Percentiles rank a stretch among this genome's conserved stretches.
Evolutionary conservation across 2,888 invertebrate species (phyloP).

Genomic region (Endomychus coccineus): DNA sequence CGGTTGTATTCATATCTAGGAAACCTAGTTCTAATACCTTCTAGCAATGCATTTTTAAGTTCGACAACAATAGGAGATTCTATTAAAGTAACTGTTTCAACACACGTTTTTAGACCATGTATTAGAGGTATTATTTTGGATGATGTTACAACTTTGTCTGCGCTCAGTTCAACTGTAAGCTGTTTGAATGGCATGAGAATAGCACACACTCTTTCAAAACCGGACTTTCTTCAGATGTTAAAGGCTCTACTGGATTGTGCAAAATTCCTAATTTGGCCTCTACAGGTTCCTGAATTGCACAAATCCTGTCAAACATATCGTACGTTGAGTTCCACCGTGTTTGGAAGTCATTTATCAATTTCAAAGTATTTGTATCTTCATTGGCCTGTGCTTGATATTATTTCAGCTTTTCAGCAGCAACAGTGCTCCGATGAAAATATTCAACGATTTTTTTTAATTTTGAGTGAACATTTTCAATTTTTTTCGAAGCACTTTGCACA

Average conservation of each 20-base stretch:
- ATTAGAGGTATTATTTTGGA: no score
- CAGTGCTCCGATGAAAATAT: constrained; percentile 15
- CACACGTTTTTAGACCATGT: no score
- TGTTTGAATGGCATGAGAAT: constrained; percentile 21
- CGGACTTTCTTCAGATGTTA: constrained; percentile 19
- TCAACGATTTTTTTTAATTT: constrained; percentile 17
- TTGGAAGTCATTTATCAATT: constrained; percentile 20
- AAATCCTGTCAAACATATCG: constrained; percentile 21
- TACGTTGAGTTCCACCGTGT: constrained; percentile 23
- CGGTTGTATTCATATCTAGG: no score
- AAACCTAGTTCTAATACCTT: no score
- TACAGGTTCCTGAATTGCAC: constrained; percentile 18
- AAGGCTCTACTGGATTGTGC: constrained; percentile 20
- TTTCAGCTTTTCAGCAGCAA: constrained; percentile 13
- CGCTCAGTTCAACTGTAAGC: constrained; percentile 19
- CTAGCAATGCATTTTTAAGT: no score
- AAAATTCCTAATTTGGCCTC: constrained; percentile 20
- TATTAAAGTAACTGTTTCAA: no score
- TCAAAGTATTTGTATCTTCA: constrained; percentile 11
- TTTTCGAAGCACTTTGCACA: constrained; percentile 4
- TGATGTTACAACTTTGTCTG: no score
- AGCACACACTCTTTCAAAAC: constrained; percentile 14
- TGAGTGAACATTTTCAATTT: constrained; percentile 5
- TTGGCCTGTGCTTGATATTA: constrained; percentile 16
- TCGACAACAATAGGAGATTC: no score